Conservation (phyloP, 1,140 invertebrate genomes). For the Drosophila yakuba region DNA sequence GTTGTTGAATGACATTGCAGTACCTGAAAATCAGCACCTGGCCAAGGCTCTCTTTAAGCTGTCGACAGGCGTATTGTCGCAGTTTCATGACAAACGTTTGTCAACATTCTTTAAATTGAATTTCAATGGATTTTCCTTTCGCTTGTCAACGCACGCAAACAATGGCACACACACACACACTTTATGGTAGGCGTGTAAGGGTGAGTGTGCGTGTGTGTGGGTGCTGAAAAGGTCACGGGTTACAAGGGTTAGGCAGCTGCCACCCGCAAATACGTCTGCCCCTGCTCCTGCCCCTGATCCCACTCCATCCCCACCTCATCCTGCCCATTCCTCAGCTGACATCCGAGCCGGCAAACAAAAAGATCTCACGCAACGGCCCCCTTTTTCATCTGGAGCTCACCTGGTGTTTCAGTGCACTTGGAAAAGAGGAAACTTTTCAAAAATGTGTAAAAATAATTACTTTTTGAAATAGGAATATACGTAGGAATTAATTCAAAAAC, state of each 20-base stretch:
- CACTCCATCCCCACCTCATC: no score
- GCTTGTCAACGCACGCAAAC: conserved; percentile 54
- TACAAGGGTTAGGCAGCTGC: conserved; percentile 58
- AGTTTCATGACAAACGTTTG: conserved; percentile 60
- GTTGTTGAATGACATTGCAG: conserved; percentile 38
- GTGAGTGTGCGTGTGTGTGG: background rate
- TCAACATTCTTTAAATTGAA: conserved; percentile 66
- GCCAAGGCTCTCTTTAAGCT: conserved; percentile 29
- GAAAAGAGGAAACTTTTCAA: background rate
- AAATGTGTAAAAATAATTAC: no score
- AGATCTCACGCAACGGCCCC: conserved; percentile 39
- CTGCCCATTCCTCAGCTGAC: conserved; percentile 27
- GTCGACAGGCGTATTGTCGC: conserved; percentile 24
- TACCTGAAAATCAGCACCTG: conserved; percentile 42
- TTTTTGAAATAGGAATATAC: no score
- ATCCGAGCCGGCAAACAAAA: conserved; percentile 55
- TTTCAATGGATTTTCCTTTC: conserved; percentile 65
- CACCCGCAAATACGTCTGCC: background rate
- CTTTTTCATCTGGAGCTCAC: conserved; percentile 3
- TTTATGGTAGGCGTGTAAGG: background rate
- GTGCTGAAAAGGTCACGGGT: conserved; percentile 51
- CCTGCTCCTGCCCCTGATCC: no score
- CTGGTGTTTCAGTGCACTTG: conserved; percentile 15
- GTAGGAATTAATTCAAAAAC: no score
- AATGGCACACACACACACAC: conserved; percentile 17